phyloP scores from a whole-genome alignment of 1,140 invertebrate genomes.

The Pygmarrhopalites habei region DNA sequence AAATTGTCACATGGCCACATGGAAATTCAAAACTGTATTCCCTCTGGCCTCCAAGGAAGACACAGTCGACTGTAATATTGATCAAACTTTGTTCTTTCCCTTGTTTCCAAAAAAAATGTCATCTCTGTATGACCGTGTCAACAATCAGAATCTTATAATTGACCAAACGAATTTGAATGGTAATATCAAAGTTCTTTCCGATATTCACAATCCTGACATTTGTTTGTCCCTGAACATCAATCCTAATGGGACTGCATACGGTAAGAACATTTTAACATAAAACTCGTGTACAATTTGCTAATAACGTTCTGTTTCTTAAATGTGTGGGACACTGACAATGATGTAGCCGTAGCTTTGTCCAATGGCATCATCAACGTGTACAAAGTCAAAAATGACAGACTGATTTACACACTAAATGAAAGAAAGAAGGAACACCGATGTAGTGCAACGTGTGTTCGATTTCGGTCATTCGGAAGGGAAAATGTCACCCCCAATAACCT shows the following conservation, averaged over 20 bases:
- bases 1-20: no score
- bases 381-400: constrained; percentile 11
- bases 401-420: constrained; percentile 24
- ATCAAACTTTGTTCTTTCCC: no score
- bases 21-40: no score
- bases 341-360: constrained; percentile 19
- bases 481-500: neutral
- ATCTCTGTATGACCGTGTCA: no score
- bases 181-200: constrained; percentile 7
- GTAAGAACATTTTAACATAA: no score
- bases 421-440: neutral
- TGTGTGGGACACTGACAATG: no score
- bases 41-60: no score
- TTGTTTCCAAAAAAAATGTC: no score
- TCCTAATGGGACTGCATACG: constrained; percentile 22
- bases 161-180: constrained; percentile 3
- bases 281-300: no score
- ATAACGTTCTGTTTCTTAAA: no score
- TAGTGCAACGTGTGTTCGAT: constrained; percentile 20
- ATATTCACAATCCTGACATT: constrained; percentile 13
- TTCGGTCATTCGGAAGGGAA: constrained; percentile 11
- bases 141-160: neutral
- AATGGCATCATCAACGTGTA: constrained; percentile 24
- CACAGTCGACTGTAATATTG: no score
- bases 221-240: constrained; percentile 18